Evolutionary conservation across 2,113 vertebrate species (phyloP).

Genomic region (Stigmatopora nigra): DNA sequence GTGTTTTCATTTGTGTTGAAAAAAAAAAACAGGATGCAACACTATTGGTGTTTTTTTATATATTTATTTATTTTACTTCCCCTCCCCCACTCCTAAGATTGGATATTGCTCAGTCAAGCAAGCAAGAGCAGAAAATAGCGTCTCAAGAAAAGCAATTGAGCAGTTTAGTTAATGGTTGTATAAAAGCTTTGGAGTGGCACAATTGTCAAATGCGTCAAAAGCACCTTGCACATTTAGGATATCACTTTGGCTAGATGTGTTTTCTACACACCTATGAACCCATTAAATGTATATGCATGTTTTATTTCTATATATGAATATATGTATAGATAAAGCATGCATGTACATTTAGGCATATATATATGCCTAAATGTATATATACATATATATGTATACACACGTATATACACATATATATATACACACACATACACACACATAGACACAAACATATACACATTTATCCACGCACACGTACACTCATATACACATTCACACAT

Average conservation of each 20-base stretch:
- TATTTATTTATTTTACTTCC: neutral
- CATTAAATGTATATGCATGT: no score
- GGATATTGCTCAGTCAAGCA: neutral
- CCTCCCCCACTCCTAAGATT: neutral
- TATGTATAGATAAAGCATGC: no score
- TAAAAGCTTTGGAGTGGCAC: neutral
- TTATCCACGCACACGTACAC: no score
- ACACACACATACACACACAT: no score
- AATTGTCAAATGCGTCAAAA: neutral
- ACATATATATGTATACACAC: no score
- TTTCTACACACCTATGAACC: no score
- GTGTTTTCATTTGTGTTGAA: neutral
- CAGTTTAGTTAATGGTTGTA: neutral
- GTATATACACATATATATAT: no score
- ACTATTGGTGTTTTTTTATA: neutral
- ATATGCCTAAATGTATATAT: no score
- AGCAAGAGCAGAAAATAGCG: neutral
- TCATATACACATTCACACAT: no score
- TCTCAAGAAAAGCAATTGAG: neutral
- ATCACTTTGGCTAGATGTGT: neutral
- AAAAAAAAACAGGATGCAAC: neutral
- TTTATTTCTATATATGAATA: no score
- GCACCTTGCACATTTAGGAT: neutral
- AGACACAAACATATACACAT: no score
- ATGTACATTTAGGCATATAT: no score